Percentiles rank a stretch among this genome's conserved stretches.
Conservation (phyloP, 2,888 invertebrate species). For the Brassicogethes aeneus region DNA sequence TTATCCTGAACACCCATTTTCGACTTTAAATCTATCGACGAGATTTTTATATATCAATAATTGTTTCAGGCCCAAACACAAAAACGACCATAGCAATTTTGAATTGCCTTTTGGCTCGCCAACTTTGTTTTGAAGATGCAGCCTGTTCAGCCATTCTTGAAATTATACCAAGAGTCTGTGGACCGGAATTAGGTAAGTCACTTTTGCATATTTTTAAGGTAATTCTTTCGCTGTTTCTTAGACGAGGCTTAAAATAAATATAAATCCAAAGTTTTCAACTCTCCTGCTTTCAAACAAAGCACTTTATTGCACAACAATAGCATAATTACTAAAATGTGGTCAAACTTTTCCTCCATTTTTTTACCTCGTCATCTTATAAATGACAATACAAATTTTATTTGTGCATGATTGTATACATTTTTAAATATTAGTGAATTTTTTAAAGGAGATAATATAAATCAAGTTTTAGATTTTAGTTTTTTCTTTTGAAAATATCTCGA, state of each 20-base stretch:
- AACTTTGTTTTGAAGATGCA: conserved; percentile 83
- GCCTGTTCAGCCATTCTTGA: conserved; percentile 85
- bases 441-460: too few relatives aligned
- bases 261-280: neutral
- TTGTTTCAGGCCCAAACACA: conserved; percentile 65
- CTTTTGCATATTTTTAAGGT: conserved; percentile 8
- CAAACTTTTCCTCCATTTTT: too few relatives aligned
- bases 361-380: too few relatives aligned
- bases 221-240: too few relatives aligned
- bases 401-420: too few relatives aligned
- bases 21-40: too few relatives aligned
- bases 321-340: neutral
- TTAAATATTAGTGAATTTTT: too few relatives aligned
- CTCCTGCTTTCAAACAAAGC: neutral
- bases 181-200: conserved; percentile 78
- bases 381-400: too few relatives aligned
- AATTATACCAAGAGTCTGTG: conserved; percentile 85
- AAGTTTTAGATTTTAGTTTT: too few relatives aligned
- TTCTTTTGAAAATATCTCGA: too few relatives aligned
- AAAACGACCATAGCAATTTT: conserved; percentile 72
- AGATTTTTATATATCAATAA: neutral
- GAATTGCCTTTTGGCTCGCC: conserved; percentile 81
- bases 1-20: too few relatives aligned
- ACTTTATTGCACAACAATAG: neutral
- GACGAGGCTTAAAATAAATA: conserved; percentile 1